Percentiles rank a stretch among this genome's conserved stretches.
phyloP scores from a whole-genome alignment of 2,797 vertebrate species.

The Spinibarbus caldwelli region DNA sequence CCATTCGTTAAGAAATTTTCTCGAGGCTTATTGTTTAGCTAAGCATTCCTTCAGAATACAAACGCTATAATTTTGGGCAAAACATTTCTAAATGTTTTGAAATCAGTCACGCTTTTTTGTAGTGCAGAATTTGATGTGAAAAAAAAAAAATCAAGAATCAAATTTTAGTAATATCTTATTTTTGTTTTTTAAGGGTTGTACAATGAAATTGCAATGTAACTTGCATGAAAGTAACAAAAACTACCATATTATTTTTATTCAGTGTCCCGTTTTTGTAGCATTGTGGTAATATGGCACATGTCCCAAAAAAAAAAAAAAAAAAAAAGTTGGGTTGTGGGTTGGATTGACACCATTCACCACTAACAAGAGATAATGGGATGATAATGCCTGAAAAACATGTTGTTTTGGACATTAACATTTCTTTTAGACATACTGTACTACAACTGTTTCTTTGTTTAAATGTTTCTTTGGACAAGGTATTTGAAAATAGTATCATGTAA shows the following conservation, averaged over 20 bases:
- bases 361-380: background rate
- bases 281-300: no score
- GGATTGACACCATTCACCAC: background rate
- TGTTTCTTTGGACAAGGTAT: background rate
- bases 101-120: constrained; percentile 16
- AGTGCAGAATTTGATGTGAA: constrained; percentile 28
- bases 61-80: constrained; percentile 17
- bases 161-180: background rate
- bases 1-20: background rate
- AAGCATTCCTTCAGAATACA: background rate
- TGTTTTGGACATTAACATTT: background rate
- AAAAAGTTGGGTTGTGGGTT: background rate
- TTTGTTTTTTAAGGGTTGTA: background rate
- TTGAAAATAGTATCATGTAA: no score
- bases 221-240: background rate
- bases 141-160: constrained; percentile 5
- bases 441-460: background rate
- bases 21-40: background rate
- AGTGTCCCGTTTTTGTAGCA: no score
- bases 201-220: background rate
- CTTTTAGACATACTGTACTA: background rate
- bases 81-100: constrained; percentile 27
- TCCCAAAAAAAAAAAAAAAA: no score
- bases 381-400: background rate
- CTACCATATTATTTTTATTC: background rate